Conservation (phyloP, 2,113 vertebrate species). For the Oryzias celebensis region DNA sequence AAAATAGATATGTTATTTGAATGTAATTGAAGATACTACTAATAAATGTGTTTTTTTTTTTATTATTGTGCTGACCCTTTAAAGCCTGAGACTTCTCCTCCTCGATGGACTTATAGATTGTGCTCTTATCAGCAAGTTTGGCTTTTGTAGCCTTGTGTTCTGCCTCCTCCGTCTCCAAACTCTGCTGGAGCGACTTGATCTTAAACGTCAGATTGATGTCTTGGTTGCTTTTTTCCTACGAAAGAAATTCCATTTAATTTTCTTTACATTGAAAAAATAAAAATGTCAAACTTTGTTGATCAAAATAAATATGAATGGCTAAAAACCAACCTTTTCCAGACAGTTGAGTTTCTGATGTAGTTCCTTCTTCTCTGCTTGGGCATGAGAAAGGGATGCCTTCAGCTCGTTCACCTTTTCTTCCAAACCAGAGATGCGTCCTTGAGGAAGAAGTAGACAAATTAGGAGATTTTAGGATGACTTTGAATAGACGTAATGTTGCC, state of each 20-base stretch:
- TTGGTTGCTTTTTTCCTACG: slow-evolving; percentile 91
- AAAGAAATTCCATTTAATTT: not conserved
- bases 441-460: not conserved
- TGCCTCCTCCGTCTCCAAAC: slow-evolving; percentile 90
- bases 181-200: slow-evolving; percentile 92
- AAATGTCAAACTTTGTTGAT: not conserved
- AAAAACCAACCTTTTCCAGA: slow-evolving; percentile 85
- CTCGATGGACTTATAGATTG: slow-evolving; percentile 89
- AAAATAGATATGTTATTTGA: too few relatives aligned
- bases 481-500: not conserved
- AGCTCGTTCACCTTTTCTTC: slow-evolving; percentile 87
- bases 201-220: slow-evolving; percentile 96
- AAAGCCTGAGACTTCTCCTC: slow-evolving; percentile 94
- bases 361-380: slow-evolving; percentile 87
- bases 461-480: not conserved
- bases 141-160: slow-evolving; percentile 92
- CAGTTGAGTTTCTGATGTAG: slow-evolving; percentile 86
- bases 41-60: not conserved
- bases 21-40: not conserved
- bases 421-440: slow-evolving; percentile 81
- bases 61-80: slow-evolving; percentile 78
- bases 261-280: not conserved
- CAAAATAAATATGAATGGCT: slow-evolving; percentile 1
- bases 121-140: slow-evolving; percentile 87
- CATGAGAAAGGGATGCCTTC: slow-evolving; percentile 78